A percentile compares a stretch with the other conserved stretches of the same genome.
These are phyloP conservation scores for Andinoacara biseriatus DNA, from an alignment of 2,113 vertebrate species.

Conservation along the genomic window DNA sequence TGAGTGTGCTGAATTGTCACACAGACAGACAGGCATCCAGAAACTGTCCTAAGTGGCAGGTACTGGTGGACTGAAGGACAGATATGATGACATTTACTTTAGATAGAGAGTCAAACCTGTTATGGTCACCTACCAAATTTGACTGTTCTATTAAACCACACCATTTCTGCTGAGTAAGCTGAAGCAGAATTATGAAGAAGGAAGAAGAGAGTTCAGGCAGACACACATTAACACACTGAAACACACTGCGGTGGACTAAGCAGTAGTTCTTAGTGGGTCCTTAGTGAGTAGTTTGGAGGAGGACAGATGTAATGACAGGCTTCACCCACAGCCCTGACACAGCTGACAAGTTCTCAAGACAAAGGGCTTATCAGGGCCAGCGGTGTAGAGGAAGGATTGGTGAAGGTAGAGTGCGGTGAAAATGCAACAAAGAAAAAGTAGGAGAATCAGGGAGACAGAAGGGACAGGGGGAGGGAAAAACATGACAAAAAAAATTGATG, in stretches of 20 bases:
- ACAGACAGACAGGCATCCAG: not conserved
- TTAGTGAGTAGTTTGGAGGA: slow-evolving; percentile 50
- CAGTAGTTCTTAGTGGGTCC: slow-evolving; percentile 24
- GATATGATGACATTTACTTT: not conserved
- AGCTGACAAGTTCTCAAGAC: slow-evolving; percentile 62
- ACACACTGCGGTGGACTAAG: slow-evolving; percentile 32
- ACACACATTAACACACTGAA: slow-evolving; percentile 19
- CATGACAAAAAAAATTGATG: slow-evolving; percentile 28
- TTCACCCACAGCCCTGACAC: slow-evolving; percentile 56
- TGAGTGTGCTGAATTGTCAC: not conserved
- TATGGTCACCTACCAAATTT: not conserved
- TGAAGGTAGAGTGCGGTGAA: not conserved
- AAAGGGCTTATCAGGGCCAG: slow-evolving; percentile 35
- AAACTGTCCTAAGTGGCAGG: not conserved
- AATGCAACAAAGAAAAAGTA: not conserved
- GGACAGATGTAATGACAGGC: slow-evolving; percentile 59
- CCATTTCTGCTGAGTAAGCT: not conserved
- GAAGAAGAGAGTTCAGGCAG: not conserved
- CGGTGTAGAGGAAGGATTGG: slow-evolving; percentile 6
- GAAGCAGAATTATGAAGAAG: slow-evolving; percentile 26
- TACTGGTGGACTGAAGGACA: not conserved
- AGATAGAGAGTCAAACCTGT: not conserved
- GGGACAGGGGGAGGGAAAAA: not conserved
- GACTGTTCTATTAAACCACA: not conserved
- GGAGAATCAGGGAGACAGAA: slow-evolving; percentile 13